Evolutionary conservation across 2,113 vertebrate species (phyloP), one percentile per base, ranked within the genome.

Genomic region (Phodopus roborovskii): DNA sequence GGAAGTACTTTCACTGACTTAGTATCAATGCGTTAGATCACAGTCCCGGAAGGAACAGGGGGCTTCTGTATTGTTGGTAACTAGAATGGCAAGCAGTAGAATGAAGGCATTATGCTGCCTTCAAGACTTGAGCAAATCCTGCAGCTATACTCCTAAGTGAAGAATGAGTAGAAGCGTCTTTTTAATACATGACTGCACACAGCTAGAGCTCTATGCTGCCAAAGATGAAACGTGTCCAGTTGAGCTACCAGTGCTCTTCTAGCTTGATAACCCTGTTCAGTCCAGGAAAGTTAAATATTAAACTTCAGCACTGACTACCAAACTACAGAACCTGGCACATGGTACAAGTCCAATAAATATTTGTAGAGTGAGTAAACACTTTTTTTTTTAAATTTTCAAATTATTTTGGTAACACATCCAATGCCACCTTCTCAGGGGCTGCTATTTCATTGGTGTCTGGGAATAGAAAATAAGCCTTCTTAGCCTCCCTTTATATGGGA

Each of bases 281-380:
- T 92, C 66, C 74, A 48, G 58, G 22, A 7, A 64, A 96, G 60
- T 88, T 96, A 92, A 94, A 93, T 91, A 87, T 86, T 96, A 95
- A 93, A 73, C 87, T 24, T 83, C 13, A 94, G 62, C 30, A 56
- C 48, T 73, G 50, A 94, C 75, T 90, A 60, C 77, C 88, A 88
- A 88, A 86, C 73, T 89, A 42, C 5, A 74, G n/a, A 79, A 50
- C 58, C 70, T 86, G 36, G 73, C 50, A 95, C 62, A 68, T 50
- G 70, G 90, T 45, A 90, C 39, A 92, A 83, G 48, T 84, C 93
- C 79, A 95, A 36, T 64, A 96, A 95, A 96, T 92, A 95, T 71
- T 94, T 96, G 36, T 9, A 84, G 62, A 94, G 82, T 26, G 88
- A 86, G 78, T 78, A 89, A 90, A 33, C 82, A 20, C 13, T 53